Percentiles rank a stretch among this genome's conserved stretches.
Evolutionary conservation across 1,140 invertebrate species (phyloP).

Genomic region (Pseudomyrmex gracilis): DNA sequence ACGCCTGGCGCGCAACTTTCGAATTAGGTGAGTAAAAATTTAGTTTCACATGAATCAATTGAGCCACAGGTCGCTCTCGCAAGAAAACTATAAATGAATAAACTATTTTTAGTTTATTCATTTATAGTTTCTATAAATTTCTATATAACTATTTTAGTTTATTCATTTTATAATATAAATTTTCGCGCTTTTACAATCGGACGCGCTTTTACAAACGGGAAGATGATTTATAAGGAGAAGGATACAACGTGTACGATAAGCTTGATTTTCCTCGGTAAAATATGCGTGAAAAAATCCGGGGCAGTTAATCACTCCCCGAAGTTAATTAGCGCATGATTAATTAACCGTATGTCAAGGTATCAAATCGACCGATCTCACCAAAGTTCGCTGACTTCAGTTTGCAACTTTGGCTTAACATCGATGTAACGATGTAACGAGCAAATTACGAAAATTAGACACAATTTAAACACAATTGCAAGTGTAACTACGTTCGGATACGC

Average conservation of each 20-base stretch:
- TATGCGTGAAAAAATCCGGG: constrained; percentile 15
- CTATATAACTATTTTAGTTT: constrained; percentile 17
- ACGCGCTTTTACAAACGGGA: too few species aligned
- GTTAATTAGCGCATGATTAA: constrained; percentile 60
- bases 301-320: constrained; percentile 40
- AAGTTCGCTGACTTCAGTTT: constrained; percentile 44
- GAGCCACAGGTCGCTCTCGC: too few species aligned
- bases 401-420: constrained; percentile 48
- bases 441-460: constrained; percentile 24
- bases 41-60: too few species aligned
- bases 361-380: constrained; percentile 42
- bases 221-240: constrained; percentile 37
- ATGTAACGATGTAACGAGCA: constrained; percentile 12
- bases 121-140: constrained; percentile 32
- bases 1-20: too few species aligned
- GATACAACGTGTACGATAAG: constrained; percentile 40
- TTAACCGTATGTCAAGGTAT: constrained; percentile 51
- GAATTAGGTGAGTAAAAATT: too few species aligned
- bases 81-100: too few species aligned
- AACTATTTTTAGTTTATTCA: constrained; percentile 36
- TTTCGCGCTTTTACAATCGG: neutral
- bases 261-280: constrained; percentile 32
- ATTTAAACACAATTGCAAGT: neutral
- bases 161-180: constrained; percentile 38
- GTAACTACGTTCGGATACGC: neutral